Percentiles rank a stretch among this genome's conserved stretches.
Evolutionary conservation across 2,113 vertebrate genomes (phyloP).

Genomic region (Eretmochelys imbricata): DNA sequence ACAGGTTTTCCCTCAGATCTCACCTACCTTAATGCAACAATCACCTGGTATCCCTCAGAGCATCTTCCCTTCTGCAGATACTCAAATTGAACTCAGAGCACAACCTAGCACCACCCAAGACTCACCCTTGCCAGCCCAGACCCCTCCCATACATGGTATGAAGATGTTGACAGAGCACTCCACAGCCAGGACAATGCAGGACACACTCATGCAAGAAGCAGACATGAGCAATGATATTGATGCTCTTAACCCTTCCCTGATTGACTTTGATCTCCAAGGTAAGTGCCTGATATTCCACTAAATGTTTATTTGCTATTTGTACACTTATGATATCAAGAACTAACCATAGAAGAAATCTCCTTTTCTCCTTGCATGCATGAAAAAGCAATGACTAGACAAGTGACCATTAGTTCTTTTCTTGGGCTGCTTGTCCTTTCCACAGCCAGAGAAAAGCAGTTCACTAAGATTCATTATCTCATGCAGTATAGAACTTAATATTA

Average conservation of each 20-base stretch:
- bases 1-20: constrained; percentile 79
- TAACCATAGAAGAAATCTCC: background rate
- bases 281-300: background rate
- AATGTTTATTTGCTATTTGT: accelerated
- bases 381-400: background rate
- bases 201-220: constrained; percentile 85
- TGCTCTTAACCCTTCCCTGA: constrained; percentile 92
- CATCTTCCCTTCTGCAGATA: constrained; percentile 72
- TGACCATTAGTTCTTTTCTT: background rate
- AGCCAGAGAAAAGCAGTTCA: background rate
- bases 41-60: constrained; percentile 64
- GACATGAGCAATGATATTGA: constrained; percentile 90
- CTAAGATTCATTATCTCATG: background rate
- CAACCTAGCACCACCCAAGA: constrained; percentile 77
- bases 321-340: background rate
- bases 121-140: constrained; percentile 83
- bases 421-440: accelerated
- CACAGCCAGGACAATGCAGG: constrained; percentile 81
- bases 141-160: constrained; percentile 78
- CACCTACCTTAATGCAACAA: constrained; percentile 77
- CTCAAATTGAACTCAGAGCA: constrained; percentile 71
- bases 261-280: constrained; percentile 95
- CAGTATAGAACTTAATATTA: background rate
- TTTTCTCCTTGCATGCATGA: background rate
- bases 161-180: constrained; percentile 80